Percentiles rank a stretch among this genome's conserved stretches.
phyloP scores from a whole-genome alignment of 2,797 vertebrate species.

The Poecile montanus region DNA sequence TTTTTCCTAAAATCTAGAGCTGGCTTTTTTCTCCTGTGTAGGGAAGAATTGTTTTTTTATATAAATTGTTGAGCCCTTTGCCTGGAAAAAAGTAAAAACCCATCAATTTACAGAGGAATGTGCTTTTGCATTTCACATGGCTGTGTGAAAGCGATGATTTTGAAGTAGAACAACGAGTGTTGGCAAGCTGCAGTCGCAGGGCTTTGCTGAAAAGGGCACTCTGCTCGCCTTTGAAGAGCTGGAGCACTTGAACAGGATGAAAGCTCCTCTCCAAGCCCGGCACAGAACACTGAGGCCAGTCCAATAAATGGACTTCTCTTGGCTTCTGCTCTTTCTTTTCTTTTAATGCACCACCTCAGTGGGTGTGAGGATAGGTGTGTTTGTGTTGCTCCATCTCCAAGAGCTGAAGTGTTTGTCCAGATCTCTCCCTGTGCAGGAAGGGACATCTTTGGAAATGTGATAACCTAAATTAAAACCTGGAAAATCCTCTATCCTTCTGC shows the following conservation, averaged over 20 bases:
- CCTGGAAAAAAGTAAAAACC: neutral
- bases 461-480: neutral
- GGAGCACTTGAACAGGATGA: conserved; percentile 38
- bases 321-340: neutral
- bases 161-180: conserved; percentile 17
- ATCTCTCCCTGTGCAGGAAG: neutral
- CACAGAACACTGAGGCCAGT: neutral
- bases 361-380: neutral
- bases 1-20: neutral
- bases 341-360: neutral
- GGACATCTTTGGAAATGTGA: neutral
- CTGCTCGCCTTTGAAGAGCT: conserved; percentile 40
- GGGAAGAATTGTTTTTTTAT: neutral
- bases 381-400: neutral
- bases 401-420: conserved; percentile 37
- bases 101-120: conserved; percentile 57
- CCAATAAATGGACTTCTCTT: neutral
- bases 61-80: neutral
- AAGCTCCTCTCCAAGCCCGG: conserved; percentile 12
- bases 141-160: neutral
- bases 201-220: conserved; percentile 40
- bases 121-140: neutral
- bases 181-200: neutral
- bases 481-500: neutral
- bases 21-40: neutral